phyloP scores from a whole-genome alignment of 2,113 vertebrate genomes.

The Dermatemys mawii region DNA sequence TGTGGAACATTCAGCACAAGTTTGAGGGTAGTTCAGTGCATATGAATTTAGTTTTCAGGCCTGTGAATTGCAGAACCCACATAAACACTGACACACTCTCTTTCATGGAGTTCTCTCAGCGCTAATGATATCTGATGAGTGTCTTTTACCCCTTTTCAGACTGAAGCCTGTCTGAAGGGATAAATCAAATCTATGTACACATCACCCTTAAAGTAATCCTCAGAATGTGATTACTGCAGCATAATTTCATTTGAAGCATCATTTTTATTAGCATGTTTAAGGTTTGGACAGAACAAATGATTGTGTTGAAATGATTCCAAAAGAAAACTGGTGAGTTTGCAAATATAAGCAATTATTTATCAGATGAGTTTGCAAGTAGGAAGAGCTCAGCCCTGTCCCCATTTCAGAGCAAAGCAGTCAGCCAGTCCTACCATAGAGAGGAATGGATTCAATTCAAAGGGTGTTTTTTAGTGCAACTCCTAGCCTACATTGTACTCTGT shows the following conservation, averaged over 20 bases:
- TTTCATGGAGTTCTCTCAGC: neutral
- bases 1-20: no score
- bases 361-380: fast-evolving
- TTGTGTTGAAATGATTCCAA: neutral
- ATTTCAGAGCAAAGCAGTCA: neutral
- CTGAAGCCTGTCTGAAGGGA: neutral
- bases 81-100: neutral
- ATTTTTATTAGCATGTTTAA: neutral
- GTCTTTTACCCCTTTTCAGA: neutral
- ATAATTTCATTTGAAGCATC: neutral
- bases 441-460: neutral
- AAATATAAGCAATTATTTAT: neutral
- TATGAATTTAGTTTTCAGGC: neutral
- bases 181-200: neutral
- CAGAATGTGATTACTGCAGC: neutral
- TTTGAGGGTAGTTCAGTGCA: neutral
- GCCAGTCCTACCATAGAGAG: neutral
- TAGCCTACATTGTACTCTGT: neutral
- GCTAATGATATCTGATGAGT: neutral
- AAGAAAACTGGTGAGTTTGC: neutral
- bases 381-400: neutral
- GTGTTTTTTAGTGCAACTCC: neutral
- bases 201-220: neutral
- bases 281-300: neutral
- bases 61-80: neutral